Conservation (phyloP, 2,797 vertebrate species). For the Antrozous pallidus region DNA sequence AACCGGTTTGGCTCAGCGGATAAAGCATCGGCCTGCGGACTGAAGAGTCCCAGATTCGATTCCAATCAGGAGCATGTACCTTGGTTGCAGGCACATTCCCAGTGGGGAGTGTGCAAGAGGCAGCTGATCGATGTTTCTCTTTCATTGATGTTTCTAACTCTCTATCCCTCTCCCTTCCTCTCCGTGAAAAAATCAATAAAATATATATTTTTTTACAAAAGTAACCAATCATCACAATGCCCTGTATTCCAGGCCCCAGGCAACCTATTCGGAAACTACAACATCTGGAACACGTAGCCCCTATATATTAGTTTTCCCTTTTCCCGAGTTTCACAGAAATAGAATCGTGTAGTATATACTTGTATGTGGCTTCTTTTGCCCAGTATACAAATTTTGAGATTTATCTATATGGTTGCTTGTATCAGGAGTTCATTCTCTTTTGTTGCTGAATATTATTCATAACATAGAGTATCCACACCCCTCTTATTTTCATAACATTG, state of each 20-base stretch:
- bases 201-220: too few species aligned
- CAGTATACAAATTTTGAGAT: neutral
- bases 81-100: too few species aligned
- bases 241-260: neutral
- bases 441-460: neutral
- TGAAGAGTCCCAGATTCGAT: too few species aligned
- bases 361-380: neutral
- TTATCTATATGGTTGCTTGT: neutral
- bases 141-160: too few species aligned
- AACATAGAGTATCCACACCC: neutral
- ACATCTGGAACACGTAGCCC: neutral
- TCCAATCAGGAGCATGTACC: too few species aligned
- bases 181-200: too few species aligned
- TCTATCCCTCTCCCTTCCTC: too few species aligned
- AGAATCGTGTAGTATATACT: neutral
- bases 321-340: neutral
- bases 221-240: neutral
- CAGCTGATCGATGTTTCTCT: too few species aligned
- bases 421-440: neutral
- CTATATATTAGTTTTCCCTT: neutral
- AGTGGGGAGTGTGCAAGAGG: too few species aligned
- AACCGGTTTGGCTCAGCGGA: too few species aligned
- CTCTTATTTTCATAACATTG: neutral
- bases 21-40: too few species aligned
- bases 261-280: neutral